Conservation (phyloP, 2,888 invertebrate species). For the Xestia sexstrigata region DNA sequence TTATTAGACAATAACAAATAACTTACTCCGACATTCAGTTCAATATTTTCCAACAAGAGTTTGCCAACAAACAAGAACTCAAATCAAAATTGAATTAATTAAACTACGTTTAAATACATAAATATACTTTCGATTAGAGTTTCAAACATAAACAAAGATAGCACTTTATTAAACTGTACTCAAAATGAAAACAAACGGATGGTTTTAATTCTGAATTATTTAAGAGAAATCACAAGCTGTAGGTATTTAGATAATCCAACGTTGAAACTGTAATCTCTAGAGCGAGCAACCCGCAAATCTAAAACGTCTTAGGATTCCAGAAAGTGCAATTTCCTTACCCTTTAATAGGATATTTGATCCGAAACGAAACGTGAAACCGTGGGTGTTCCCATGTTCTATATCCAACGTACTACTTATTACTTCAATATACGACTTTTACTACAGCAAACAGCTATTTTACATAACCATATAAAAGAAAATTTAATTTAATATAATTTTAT, state of each 20-base stretch:
- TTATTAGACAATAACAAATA: conserved; percentile 14
- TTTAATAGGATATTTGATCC: conserved; percentile 73
- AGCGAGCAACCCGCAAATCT: conserved; percentile 39
- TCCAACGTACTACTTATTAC: conserved; percentile 12
- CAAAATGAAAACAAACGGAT: conserved; percentile 26
- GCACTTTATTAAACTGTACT: conserved; percentile 33
- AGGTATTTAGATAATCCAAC: conserved; percentile 43
- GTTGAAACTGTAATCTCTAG: conserved; percentile 37
- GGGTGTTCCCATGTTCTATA: conserved; percentile 34
- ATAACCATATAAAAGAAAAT: conserved; percentile 14
- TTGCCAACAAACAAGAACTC: conserved; percentile 48
- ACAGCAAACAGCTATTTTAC: conserved; percentile 23
- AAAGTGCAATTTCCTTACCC: conserved; percentile 64
- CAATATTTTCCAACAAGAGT: conserved; percentile 32
- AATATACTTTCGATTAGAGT: conserved; percentile 27
- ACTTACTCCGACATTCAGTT: conserved; percentile 6
- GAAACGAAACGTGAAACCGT: conserved; percentile 27
- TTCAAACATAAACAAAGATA: conserved; percentile 41
- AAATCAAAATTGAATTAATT: conserved; percentile 55
- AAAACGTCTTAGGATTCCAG: conserved; percentile 37
- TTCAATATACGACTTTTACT: conserved; percentile 8
- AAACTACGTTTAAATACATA: conserved; percentile 37
- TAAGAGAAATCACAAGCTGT: conserved; percentile 30
- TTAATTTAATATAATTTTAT: conserved; percentile 17
- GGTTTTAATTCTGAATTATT: conserved; percentile 32